Evolutionary conservation across 2,888 invertebrate genomes (phyloP), one percentile per base, ranked within the genome.

Genomic region (Cheilosia urbana): DNA sequence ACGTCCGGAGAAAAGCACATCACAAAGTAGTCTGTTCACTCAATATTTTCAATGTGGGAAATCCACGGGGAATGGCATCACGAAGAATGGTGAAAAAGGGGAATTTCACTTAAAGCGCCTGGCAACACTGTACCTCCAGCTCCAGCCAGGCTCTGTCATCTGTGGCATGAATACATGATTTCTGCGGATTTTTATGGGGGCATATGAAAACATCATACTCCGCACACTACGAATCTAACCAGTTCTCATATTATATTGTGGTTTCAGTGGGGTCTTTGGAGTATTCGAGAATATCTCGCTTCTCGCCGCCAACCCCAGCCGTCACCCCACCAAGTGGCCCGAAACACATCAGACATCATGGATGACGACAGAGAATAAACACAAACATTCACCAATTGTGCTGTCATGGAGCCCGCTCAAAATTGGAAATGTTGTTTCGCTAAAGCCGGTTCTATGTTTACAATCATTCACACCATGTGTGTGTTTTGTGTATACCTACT

Each of bases 371-470:
- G 55, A 62, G 49, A 78, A 57, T 57, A 75, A 78, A 78, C 45
- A 66, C 62, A 66, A 57, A 73, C 62, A 45, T 62, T 79, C 60
- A 73, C 66, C 66, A 60, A 66, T 80, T 73, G 45, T 75, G 75
- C 69, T 51, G 49, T 63, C 68, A 63, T 27, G 49, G 57, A 62
- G 62, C 49, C 42, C 63, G 81, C 75, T 58, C 69, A 47, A 63
- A 81, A 81, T 76, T 69, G 68, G 24, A 80, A 81, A 76, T 76
- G 81, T 69, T 69, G 69, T 69, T 76, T 34, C 69, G 47, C 62
- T 57, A 30, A 51, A 76, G 76, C 75, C 69, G 81, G 81, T 81
- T 81, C 17, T 57, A 19, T 81, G 57, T 76, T 68, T 69, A 62
- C 62, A 63, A 63, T 42, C 47, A 37, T 65, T 62, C 42, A 65